Evolutionary conservation across 30 jellyfish, hydroid and myxozoan species (phyloP).

Genomic region (Euphysa ruthae): DNA sequence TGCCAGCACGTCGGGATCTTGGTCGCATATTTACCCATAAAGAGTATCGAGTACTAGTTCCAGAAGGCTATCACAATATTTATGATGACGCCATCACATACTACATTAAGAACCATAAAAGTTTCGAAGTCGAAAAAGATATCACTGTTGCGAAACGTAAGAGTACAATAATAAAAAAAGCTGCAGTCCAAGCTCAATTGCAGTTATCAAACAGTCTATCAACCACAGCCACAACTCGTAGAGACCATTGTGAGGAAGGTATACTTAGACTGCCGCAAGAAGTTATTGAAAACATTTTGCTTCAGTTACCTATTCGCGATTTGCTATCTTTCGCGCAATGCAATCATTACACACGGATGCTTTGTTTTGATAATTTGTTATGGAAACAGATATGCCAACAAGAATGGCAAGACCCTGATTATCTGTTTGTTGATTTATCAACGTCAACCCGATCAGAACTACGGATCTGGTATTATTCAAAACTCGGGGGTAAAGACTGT

Average conservation of each 20-base stretch:
- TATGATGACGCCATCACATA: not conserved
- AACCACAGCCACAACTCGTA: not conserved
- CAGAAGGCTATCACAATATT: not conserved
- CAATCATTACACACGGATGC: not conserved
- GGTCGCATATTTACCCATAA: not conserved
- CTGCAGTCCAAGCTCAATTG: constrained; percentile 1
- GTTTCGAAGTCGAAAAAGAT: not conserved
- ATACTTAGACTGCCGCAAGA: constrained; percentile 16
- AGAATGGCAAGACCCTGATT: constrained; percentile 11
- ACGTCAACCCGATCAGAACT: not conserved
- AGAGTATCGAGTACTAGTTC: constrained; percentile 5
- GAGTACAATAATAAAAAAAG: not conserved
- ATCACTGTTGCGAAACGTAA: not conserved
- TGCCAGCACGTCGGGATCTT: not conserved
- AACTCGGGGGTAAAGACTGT: not conserved
- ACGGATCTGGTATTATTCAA: constrained; percentile 21
- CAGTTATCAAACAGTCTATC: not conserved
- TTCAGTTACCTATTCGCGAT: not conserved
- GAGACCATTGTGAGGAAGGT: not conserved
- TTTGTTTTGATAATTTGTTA: constrained; percentile 11
- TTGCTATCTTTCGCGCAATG: not conserved
- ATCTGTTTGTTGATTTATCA: not conserved
- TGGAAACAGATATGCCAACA: constrained; percentile 17
- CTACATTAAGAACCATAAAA: not conserved
- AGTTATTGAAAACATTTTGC: not conserved